Evolutionary conservation across 1,140 invertebrate species (phyloP), one percentile per base, ranked within the genome.

Genomic region (Phymorhynchus buccinoides): DNA sequence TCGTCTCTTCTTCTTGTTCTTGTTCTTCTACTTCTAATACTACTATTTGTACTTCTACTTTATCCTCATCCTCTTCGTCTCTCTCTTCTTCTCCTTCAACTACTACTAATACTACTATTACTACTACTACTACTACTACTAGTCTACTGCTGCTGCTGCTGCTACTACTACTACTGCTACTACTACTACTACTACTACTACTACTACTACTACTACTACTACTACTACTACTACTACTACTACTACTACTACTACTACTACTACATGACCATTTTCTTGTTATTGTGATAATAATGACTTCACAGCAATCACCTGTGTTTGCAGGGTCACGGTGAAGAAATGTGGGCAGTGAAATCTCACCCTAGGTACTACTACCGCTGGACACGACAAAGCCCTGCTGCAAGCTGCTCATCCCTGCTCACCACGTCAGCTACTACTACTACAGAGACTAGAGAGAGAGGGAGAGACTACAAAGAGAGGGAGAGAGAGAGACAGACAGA

Each of bases 141-240:
- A n/a, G n/a, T n/a, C n/a, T n/a, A n/a, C n/a, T n/a, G n/a, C n/a
- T n/a, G n/a, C n/a, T n/a, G n/a, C n/a, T n/a, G n/a, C 1, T 98
- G 97, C 97, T 97, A 98, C 92, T 96, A 96, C 0, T 96, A 97
- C 90, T 97, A 97, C 92, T 77, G 83, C 12, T 98, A 97, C 92
- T 97, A 97, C 91, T 95, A 16, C 27, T 41, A 66, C 56, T 66
- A 66, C 56, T 66, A 66, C 56, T 66, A 66, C 56, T 66, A 66
- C 56, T 66, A 66, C 56, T 66, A 66, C 56, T 66, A 66, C 56
- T 66, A 66, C 56, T 66, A 66, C 56, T 66, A 66, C 56, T 66
- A 66, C 56, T 66, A 66, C 56, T 66, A 66, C 56, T 66, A 66
- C 56, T 66, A 66, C 56, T 66, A 66, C 56, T 66, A 66, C 56